Percentiles rank a stretch among this genome's conserved stretches.
Evolutionary conservation across 2,113 vertebrate species (phyloP).

Genomic region (Abramis brama): DNA sequence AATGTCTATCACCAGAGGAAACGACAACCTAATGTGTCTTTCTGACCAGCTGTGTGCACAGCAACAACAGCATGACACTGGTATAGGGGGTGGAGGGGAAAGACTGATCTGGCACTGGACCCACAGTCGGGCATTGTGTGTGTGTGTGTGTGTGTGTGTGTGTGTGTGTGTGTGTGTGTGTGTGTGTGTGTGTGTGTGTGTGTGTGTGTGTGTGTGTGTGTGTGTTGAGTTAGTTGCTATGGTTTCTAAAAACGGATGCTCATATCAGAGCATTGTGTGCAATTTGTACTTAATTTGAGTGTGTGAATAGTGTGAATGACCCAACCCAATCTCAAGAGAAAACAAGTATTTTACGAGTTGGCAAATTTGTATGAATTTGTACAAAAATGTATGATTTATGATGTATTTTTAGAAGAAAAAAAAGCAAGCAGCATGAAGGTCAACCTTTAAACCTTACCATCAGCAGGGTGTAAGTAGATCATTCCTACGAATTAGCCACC

Average conservation of each 20-base stretch:
- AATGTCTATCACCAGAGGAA: neutral
- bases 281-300: neutral
- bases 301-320: neutral
- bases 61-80: neutral
- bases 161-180: no score
- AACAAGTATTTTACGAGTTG: neutral
- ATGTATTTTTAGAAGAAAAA: neutral
- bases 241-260: slow-evolving; percentile 30
- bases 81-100: neutral
- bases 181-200: no score
- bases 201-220: neutral
- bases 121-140: neutral
- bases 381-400: neutral
- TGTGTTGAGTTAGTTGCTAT: slow-evolving; percentile 20
- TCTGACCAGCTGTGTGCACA: slow-evolving; percentile 34
- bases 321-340: neutral
- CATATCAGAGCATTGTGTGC: neutral
- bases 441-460: no score
- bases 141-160: neutral
- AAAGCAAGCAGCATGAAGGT: neutral
- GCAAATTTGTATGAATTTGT: neutral
- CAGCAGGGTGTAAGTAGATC: no score
- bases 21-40: neutral
- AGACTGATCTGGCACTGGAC: slow-evolving; percentile 5
- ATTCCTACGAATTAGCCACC: neutral